phyloP scores from a whole-genome alignment of 2,888 invertebrate species.

The Pyrrhia umbra region DNA sequence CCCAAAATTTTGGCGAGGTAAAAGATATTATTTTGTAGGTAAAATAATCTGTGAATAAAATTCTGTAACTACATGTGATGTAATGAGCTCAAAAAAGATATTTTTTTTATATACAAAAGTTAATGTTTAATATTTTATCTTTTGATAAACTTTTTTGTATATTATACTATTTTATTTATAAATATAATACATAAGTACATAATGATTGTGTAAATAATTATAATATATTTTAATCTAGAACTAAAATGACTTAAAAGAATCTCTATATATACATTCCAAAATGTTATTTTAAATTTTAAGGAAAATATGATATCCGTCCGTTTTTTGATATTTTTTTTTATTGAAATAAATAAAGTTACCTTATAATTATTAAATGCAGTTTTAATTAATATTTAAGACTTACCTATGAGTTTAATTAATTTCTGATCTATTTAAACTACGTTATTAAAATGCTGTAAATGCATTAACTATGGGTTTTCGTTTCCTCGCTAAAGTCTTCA shows the following conservation, averaged over 20 bases:
- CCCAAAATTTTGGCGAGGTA: too few relatives aligned
- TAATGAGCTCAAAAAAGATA: constrained; percentile 48
- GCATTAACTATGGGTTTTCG: background rate
- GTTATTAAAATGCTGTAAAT: too few relatives aligned
- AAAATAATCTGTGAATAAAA: constrained; percentile 26
- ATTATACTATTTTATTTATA: background rate
- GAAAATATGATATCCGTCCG: constrained; percentile 71
- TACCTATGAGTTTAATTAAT: too few relatives aligned
- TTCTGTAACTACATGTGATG: constrained; percentile 38
- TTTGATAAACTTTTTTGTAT: too few relatives aligned
- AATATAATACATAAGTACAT: background rate
- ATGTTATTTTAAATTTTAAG: constrained; percentile 48
- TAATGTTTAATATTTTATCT: constrained; percentile 17
- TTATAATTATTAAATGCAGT: constrained; percentile 72
- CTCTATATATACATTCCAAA: constrained; percentile 44
- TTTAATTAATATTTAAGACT: constrained; percentile 49
- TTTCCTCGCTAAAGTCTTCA: background rate
- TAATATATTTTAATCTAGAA: too few relatives aligned
- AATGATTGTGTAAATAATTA: background rate
- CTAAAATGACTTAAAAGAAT: too few relatives aligned
- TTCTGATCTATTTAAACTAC: too few relatives aligned
- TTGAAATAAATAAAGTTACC: constrained; percentile 68
- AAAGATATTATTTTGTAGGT: too few relatives aligned
- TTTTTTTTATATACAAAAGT: constrained; percentile 29
- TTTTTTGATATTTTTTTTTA: constrained; percentile 62